A percentile compares a stretch with the other conserved stretches of the same genome.
These are phyloP conservation scores for Limnothrissa miodon DNA, from an alignment of 2,113 vertebrate species.

Conservation along the genomic window DNA sequence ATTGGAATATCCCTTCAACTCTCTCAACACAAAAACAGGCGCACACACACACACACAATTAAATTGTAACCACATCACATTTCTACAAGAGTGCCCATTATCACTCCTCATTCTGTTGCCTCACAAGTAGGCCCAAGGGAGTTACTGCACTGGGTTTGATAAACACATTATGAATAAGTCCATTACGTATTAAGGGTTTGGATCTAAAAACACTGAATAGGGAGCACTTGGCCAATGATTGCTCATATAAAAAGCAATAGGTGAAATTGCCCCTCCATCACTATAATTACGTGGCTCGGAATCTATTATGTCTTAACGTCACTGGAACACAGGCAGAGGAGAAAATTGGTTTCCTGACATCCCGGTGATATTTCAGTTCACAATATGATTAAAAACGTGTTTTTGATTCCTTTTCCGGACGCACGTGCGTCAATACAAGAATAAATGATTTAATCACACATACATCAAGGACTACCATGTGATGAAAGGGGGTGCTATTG, in stretches of 20 bases:
- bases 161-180: slow-evolving; percentile 40
- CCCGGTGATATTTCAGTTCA: not conserved
- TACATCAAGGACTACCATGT: not conserved
- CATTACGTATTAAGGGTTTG: slow-evolving; percentile 38
- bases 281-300: slow-evolving; percentile 23
- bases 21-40: not conserved
- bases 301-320: slow-evolving; percentile 39
- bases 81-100: not conserved
- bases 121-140: not conserved
- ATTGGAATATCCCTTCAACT: not conserved
- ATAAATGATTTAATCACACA: not conserved
- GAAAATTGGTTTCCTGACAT: slow-evolving; percentile 21
- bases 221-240: slow-evolving; percentile 42
- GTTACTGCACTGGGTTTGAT: not conserved
- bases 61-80: not conserved
- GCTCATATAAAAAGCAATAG: slow-evolving; percentile 40
- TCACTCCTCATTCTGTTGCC: not conserved
- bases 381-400: not conserved
- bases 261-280: slow-evolving; percentile 38
- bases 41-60: not conserved
- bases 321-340: slow-evolving; percentile 13
- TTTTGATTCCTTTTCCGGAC: not conserved
- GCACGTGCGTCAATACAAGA: not conserved
- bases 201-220: slow-evolving; percentile 36
- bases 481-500: not conserved